phyloP scores from a whole-genome alignment of 64 coral and sea anemone genomes.

The Actinia tenebrosa region DNA sequence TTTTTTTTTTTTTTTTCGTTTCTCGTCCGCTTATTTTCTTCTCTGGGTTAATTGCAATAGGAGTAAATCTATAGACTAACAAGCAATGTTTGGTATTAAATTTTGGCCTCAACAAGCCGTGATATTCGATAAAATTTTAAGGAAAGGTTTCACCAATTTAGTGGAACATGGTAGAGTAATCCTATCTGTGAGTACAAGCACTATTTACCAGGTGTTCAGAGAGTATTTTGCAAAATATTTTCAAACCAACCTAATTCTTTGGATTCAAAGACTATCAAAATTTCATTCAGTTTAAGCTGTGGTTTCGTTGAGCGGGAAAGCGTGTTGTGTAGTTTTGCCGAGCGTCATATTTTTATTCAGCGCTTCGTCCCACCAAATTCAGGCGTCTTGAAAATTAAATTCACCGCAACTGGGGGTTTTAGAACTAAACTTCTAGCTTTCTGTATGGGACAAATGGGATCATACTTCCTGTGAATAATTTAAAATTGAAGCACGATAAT shows the following conservation, averaged over 20 bases:
- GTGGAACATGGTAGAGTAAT: not conserved
- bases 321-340: not conserved
- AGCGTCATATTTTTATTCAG: not conserved
- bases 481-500: not conserved
- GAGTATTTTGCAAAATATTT: not conserved
- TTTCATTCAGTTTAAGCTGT: not conserved
- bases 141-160: not conserved
- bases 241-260: not conserved
- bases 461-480: constrained; percentile 22
- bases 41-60: not conserved
- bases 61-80: not conserved
- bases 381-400: not conserved
- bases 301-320: not conserved
- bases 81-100: not conserved
- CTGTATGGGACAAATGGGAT: constrained; percentile 4
- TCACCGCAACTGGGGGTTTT: not conserved
- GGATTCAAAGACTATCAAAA: not conserved
- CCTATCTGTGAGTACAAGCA: not conserved
- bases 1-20: not conserved
- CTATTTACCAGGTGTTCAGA: not conserved
- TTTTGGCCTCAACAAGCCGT: not conserved
- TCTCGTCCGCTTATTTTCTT: not conserved
- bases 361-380: not conserved
- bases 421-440: not conserved
- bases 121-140: not conserved